Evolutionary conservation across 2,888 invertebrate genomes (phyloP).

Genomic region (Erannis defoliaria): DNA sequence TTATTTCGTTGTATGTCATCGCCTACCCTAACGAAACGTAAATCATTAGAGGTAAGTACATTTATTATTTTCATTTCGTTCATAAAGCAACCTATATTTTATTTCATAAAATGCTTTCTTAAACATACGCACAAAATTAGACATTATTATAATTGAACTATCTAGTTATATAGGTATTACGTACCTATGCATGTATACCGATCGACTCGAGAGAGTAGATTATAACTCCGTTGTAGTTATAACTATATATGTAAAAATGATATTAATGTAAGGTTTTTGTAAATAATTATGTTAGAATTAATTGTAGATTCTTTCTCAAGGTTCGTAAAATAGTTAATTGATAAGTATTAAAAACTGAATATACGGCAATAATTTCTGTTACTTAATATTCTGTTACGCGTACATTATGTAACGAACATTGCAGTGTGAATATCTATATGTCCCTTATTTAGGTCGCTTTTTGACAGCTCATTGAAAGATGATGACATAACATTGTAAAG

Average conservation of each 20-base stretch:
- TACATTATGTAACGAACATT: too few species aligned
- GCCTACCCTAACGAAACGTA: too few species aligned
- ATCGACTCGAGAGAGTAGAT: constrained; percentile 37
- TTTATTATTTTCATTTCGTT: too few species aligned
- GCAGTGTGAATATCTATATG: too few species aligned
- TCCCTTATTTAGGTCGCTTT: too few species aligned
- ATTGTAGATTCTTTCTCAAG: constrained; percentile 40
- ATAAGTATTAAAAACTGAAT: constrained; percentile 32
- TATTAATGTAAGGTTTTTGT: constrained; percentile 17
- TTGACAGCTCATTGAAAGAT: too few species aligned
- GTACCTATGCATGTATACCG: constrained; percentile 26
- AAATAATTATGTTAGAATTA: constrained; percentile 31
- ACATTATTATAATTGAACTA: constrained; percentile 15
- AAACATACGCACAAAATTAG: constrained; percentile 33
- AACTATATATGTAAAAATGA: neutral
- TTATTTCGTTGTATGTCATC: too few species aligned
- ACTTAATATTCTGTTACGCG: too few species aligned
- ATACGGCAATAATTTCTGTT: constrained; percentile 73
- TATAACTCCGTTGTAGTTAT: constrained; percentile 16
- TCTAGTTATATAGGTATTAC: constrained; percentile 13
- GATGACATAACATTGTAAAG: too few species aligned
- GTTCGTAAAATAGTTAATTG: constrained; percentile 37
- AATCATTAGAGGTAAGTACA: too few species aligned
- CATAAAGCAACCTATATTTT: too few species aligned
- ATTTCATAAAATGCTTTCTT: neutral